phyloP scores from a whole-genome alignment of 2,113 vertebrate genomes.

The Calidris pugnax region DNA sequence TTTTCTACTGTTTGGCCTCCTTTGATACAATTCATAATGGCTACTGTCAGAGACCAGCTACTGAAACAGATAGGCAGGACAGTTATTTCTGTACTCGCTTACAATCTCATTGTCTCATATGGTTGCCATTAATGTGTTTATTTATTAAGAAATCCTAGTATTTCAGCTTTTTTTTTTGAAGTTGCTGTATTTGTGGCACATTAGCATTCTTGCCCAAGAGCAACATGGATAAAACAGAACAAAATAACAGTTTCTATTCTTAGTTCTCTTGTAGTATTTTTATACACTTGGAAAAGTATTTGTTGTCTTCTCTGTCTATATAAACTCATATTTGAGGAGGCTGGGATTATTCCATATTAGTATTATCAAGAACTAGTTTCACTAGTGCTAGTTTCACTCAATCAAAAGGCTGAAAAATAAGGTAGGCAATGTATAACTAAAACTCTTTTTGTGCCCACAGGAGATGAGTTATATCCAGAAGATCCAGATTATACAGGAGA shows the following conservation, averaged over 20 bases:
- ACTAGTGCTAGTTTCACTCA: neutral
- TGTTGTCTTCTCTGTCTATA: neutral
- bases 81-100: neutral
- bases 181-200: neutral
- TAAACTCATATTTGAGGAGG: neutral
- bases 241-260: neutral
- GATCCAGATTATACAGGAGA: conserved; percentile 73
- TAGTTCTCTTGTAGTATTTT: neutral
- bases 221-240: neutral
- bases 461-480: conserved; percentile 80
- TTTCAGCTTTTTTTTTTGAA: neutral
- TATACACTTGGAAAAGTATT: neutral
- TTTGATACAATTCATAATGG: neutral
- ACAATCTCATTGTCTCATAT: neutral
- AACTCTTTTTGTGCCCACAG: conserved; percentile 33
- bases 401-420: neutral
- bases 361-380: neutral
- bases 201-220: neutral
- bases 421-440: neutral
- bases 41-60: neutral
- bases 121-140: neutral
- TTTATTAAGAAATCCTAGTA: neutral
- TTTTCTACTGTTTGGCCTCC: neutral
- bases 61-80: neutral
- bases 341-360: neutral